phyloP scores from a whole-genome alignment of 2,113 vertebrate species.

The Cavia aperea region DNA sequence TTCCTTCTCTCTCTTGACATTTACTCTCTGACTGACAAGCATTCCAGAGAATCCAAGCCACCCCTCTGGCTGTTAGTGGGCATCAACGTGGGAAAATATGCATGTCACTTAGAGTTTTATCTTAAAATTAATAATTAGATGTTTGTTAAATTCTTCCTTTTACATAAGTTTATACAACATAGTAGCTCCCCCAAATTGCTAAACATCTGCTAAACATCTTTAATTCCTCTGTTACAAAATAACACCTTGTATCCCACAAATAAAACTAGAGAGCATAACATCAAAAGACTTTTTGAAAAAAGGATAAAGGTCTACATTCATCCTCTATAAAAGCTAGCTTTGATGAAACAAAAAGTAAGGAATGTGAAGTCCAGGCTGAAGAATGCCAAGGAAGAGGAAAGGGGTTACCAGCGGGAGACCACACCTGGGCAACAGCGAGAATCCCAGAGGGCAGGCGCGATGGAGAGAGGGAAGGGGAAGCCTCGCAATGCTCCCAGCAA shows the following conservation, averaged over 20 bases:
- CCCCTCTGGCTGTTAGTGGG: neutral
- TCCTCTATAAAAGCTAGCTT: neutral
- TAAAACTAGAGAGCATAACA: constrained; percentile 10
- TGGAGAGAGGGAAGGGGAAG: neutral
- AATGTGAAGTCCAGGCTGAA: neutral
- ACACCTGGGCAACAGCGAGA: too few species aligned
- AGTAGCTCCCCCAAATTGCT: neutral
- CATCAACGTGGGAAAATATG: neutral
- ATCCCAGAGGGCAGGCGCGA: neutral
- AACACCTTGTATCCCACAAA: neutral
- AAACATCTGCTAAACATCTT: neutral
- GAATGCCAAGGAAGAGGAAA: neutral
- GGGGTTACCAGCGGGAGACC: neutral
- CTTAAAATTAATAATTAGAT: constrained; percentile 14
- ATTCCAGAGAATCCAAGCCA: neutral
- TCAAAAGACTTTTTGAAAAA: neutral
- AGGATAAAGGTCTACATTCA: neutral
- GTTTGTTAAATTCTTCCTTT: neutral
- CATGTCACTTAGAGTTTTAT: neutral
- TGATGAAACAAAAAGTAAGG: neutral
- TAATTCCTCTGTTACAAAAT: constrained; percentile 10
- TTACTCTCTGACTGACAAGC: neutral
- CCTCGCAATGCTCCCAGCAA: neutral
- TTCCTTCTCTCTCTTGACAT: neutral
- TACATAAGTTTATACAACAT: neutral